Evolutionary conservation across 2,113 vertebrate genomes (phyloP).

Genomic region (Mormyrus iriodes): DNA sequence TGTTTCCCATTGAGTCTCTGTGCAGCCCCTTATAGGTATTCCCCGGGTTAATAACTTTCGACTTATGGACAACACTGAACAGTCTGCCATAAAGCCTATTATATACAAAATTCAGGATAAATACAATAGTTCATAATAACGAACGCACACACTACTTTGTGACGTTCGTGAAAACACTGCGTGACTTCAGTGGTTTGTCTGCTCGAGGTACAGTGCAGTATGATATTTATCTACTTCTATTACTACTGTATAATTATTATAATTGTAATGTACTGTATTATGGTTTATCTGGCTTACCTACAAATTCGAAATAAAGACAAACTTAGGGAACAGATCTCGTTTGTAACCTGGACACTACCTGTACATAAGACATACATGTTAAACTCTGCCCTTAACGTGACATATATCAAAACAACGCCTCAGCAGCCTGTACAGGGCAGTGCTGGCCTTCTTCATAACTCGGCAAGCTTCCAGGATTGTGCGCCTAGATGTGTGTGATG

Average conservation of each 20-base stretch:
- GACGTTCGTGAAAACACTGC: background rate
- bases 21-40: background rate
- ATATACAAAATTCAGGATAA: background rate
- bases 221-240: background rate
- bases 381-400: background rate
- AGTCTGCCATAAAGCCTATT: background rate
- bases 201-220: background rate
- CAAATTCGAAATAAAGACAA: background rate
- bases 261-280: background rate
- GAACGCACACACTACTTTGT: background rate
- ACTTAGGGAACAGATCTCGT: background rate
- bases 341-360: background rate
- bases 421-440: background rate
- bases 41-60: background rate
- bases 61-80: background rate
- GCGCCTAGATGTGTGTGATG: background rate
- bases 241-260: background rate
- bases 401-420: background rate
- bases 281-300: background rate
- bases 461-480: background rate
- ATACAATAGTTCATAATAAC: background rate
- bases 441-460: background rate
- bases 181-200: background rate
- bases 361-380: background rate
- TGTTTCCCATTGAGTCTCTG: background rate